Conservation (phyloP, 64 coral and sea anemone species). For the Exaiptasia diaphana region DNA sequence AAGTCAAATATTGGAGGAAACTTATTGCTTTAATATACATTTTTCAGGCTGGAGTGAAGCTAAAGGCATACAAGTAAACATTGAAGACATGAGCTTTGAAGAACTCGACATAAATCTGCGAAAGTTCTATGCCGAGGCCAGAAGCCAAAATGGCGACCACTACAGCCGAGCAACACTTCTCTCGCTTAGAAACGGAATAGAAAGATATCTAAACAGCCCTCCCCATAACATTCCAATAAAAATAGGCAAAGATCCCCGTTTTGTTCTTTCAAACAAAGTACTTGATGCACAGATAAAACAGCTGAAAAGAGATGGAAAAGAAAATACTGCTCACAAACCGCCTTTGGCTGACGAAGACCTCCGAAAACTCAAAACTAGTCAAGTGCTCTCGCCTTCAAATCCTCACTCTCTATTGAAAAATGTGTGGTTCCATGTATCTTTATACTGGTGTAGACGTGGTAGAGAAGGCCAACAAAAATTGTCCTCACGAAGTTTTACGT, state of each 20-base stretch:
- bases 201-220: conserved; percentile 14
- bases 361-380: conserved; percentile 23
- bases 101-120: not conserved
- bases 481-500: conserved; percentile 33
- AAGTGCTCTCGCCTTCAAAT: conserved; percentile 12
- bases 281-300: conserved; percentile 32
- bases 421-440: conserved; percentile 46
- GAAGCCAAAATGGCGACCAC: conserved; percentile 10
- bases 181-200: conserved; percentile 22
- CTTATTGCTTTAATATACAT: too few species aligned
- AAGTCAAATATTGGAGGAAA: too few species aligned
- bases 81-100: not conserved
- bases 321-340: conserved; percentile 37
- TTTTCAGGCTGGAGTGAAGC: conserved; percentile 5
- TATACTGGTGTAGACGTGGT: conserved; percentile 56
- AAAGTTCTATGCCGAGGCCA: conserved; percentile 13
- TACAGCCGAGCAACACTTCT: not conserved
- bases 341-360: conserved; percentile 29
- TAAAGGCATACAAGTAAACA: not conserved
- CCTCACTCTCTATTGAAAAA: conserved; percentile 39
- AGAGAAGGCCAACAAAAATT: conserved; percentile 60
- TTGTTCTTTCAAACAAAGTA: conserved; percentile 27
- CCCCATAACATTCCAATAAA: conserved; percentile 7
- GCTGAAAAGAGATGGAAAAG: conserved; percentile 27
- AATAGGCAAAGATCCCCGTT: not conserved